A percentile compares a stretch with the other conserved stretches of the same genome.
These are phyloP conservation scores for Chondrosia reniformis DNA, from an alignment of 37 sponge, comb jelly and placozoan genomes.

Conservation along the genomic window DNA sequence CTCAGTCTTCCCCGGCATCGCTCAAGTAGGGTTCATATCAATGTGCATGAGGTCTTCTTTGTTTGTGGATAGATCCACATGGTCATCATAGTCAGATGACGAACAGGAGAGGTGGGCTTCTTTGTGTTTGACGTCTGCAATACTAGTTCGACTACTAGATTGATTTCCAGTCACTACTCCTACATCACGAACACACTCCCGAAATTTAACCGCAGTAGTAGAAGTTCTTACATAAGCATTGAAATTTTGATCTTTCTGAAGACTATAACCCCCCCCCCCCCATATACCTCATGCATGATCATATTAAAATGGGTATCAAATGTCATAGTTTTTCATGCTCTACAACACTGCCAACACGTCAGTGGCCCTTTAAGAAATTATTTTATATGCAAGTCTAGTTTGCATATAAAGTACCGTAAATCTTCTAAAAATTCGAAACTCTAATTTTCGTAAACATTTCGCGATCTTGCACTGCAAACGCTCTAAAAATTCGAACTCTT, in stretches of 20 bases:
- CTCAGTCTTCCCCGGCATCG: background rate
- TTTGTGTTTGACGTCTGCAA: background rate
- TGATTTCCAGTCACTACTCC: background rate
- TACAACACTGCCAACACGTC: too few species aligned
- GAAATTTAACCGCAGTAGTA: background rate
- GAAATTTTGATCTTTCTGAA: background rate
- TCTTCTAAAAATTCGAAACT: too few species aligned
- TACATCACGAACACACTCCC: background rate
- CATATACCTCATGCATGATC: background rate
- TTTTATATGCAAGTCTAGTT: too few species aligned
- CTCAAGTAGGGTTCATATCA: background rate
- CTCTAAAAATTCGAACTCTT: too few species aligned
- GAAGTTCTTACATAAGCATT: background rate
- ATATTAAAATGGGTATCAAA: background rate
- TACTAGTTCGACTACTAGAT: background rate
- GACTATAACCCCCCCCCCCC: background rate
- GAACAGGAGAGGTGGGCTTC: conserved; percentile 1
- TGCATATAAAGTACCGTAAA: too few species aligned
- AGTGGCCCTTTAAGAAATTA: too few species aligned
- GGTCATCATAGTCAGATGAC: background rate
- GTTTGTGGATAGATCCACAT: background rate
- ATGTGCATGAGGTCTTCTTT: background rate
- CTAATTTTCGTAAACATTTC: too few species aligned
- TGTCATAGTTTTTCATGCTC: background rate
- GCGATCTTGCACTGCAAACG: too few species aligned